Conservation (phyloP, 2,888 invertebrate species). For the Agrochola macilenta region DNA sequence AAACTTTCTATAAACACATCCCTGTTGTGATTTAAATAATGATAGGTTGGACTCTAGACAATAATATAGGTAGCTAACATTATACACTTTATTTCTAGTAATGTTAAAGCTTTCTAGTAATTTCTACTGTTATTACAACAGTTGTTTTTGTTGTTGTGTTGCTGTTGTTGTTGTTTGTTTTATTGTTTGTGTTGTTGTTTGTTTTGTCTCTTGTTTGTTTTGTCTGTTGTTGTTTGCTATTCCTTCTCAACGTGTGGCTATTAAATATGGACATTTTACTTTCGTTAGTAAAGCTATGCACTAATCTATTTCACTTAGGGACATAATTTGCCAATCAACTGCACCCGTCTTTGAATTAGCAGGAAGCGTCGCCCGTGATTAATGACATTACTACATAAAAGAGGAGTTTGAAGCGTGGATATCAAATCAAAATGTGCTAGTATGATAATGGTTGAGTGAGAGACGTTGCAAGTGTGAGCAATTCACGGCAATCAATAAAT, state of each 20-base stretch:
- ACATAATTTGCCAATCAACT: constrained; percentile 8
- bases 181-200: too few species aligned
- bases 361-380: not conserved
- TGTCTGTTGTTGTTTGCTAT: too few species aligned
- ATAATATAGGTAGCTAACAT: constrained; percentile 11
- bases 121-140: not conserved
- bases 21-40: constrained; percentile 17
- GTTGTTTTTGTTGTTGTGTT: too few species aligned
- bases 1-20: constrained; percentile 16
- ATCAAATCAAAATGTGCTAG: not conserved
- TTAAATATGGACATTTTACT: not conserved
- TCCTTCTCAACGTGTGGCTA: not conserved
- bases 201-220: too few species aligned
- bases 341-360: not conserved
- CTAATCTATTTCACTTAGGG: not conserved
- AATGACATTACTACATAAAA: constrained; percentile 1
- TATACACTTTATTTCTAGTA: not conserved
- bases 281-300: not conserved
- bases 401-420: not conserved
- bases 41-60: not conserved
- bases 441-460: not conserved
- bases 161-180: too few species aligned
- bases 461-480: too few species aligned
- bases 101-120: not conserved
- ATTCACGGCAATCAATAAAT: too few species aligned